Conservation (phyloP, 1,140 invertebrate genomes). For the Oryzaephilus surinamensis region DNA sequence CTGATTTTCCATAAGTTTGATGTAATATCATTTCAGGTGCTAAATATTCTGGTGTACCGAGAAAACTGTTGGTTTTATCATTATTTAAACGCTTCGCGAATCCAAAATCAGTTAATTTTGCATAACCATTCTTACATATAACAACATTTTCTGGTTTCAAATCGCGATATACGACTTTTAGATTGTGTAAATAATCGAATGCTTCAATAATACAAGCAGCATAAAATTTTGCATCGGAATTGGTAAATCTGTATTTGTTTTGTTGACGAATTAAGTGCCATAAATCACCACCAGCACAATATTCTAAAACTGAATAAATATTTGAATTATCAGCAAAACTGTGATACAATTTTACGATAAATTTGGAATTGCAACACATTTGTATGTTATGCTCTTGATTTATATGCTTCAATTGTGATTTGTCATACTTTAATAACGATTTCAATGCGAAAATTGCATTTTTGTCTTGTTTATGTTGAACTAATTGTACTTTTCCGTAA, state of each 20-base stretch:
- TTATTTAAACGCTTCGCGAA: constrained; percentile 82
- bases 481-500: constrained; percentile 84
- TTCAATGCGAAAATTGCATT: constrained; percentile 75
- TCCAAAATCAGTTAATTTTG: constrained; percentile 95
- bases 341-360: constrained; percentile 63
- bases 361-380: constrained; percentile 47
- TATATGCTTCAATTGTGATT: constrained; percentile 86
- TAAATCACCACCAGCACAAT: constrained; percentile 90
- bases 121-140: constrained; percentile 73
- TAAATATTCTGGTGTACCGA: constrained; percentile 84
- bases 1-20: constrained; percentile 79
- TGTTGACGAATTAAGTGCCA: constrained; percentile 84
- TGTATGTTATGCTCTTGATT: constrained; percentile 87
- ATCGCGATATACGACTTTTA: constrained; percentile 83
- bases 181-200: constrained; percentile 78
- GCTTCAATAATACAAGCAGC: constrained; percentile 85
- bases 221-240: constrained; percentile 75
- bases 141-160: constrained; percentile 94
- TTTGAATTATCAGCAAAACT: constrained; percentile 92
- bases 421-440: constrained; percentile 82
- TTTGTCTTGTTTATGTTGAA: constrained; percentile 43
- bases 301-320: constrained; percentile 93
- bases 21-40: constrained; percentile 90
- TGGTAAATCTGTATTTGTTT: constrained; percentile 68
- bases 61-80: constrained; percentile 93